A percentile compares a stretch with the other conserved stretches of the same genome.
These are phyloP conservation scores for Phaonia tiefii DNA, from an alignment of 2,888 invertebrate species.

Conservation along the genomic window DNA sequence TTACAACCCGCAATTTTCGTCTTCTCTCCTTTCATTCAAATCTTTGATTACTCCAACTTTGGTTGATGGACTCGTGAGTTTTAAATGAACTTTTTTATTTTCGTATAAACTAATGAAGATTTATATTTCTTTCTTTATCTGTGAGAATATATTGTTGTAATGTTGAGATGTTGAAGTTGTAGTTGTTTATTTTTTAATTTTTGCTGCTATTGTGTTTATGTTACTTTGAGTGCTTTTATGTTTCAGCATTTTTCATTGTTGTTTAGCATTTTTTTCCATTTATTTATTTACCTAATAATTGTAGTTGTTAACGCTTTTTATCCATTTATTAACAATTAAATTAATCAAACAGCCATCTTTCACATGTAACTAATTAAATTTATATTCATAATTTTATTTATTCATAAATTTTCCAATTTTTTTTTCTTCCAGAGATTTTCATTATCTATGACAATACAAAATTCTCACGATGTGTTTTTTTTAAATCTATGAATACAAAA, in stretches of 20 bases:
- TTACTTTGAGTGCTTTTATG: constrained; percentile 27
- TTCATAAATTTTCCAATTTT: constrained; percentile 12
- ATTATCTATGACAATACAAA: constrained; percentile 14
- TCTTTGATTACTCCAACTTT: constrained; percentile 51
- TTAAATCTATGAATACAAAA: neutral
- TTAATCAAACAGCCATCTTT: constrained; percentile 36
- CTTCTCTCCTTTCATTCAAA: constrained; percentile 42
- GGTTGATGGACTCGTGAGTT: constrained; percentile 65
- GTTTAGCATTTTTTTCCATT: neutral
- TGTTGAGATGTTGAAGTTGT: neutral
- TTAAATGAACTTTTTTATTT: constrained; percentile 41
- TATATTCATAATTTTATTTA: constrained; percentile 28
- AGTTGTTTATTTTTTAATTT: constrained; percentile 36
- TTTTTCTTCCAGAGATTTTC: no score
- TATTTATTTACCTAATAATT: neutral
- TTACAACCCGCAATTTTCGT: constrained; percentile 24
- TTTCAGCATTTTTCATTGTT: constrained; percentile 43
- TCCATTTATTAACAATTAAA: constrained; percentile 45
- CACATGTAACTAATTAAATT: constrained; percentile 48
- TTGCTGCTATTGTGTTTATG: constrained; percentile 20
- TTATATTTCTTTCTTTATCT: constrained; percentile 31
- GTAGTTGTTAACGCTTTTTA: constrained; percentile 19
- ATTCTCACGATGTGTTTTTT: constrained; percentile 36
- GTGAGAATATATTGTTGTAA: constrained; percentile 22
- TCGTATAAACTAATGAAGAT: constrained; percentile 30